Evolutionary conservation across 2,797 vertebrate species (phyloP), one percentile per base, ranked within the genome.

Genomic region (Syngnathus acus): DNA sequence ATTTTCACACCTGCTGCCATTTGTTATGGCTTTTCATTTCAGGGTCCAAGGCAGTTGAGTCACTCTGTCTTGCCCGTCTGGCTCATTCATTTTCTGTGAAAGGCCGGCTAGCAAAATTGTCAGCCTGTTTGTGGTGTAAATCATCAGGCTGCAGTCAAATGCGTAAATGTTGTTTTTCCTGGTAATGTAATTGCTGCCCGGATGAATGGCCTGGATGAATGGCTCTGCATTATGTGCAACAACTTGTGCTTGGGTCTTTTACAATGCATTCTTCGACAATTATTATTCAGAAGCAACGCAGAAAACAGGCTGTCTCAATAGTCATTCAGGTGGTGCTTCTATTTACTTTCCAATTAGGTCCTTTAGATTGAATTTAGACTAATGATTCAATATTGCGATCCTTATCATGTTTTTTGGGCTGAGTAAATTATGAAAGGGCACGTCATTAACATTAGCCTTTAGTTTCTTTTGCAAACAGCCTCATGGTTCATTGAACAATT

Each of bases 11-110:
- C 67, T 65, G 69, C 66, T 39, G 72, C 61, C 23, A 72, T 82
- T 75, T 74, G 73, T 81, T 73, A 78, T 58, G 57, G 73, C 68
- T 72, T 78, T 83, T 51, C 37, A 70, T 78, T 72, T 68, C 39
- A 0, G 39, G 2, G 51, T 23, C 62, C 59, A 62, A 72, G 69
- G 57, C 16, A 45, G 69, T 57, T 0, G 7, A 67, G 61, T 69
- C 64, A 60, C 39, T 3, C 5, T 9, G 57, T 23, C 50, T 19
- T 51, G 50, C 19, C 57, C 4, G 57, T 38, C 57, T 58, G 57
- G 57, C 57, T 58, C 57, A 38, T 58, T 19, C 50, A 51, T 51
- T 32, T 13, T 10, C 13, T 38, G 32, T 39, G 32, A 38, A 9
- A 32, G 54, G 23, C 11, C 2, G 23, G 13, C 23, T 57, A 32